These are phyloP conservation scores for Patella ulyssiponensis DNA, from an alignment of 2,888 invertebrate species.

Conservation along the genomic window DNA sequence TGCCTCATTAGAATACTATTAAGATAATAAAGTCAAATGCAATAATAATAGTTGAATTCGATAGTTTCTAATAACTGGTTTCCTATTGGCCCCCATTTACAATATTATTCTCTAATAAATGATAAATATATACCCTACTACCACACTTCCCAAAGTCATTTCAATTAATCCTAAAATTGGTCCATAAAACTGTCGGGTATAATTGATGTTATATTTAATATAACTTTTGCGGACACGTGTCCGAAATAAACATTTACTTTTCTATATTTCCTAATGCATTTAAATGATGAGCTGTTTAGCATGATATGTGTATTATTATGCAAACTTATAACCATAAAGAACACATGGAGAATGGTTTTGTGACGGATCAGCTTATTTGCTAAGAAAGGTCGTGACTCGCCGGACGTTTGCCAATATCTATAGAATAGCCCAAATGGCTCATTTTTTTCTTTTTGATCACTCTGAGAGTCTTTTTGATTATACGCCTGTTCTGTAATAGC, in stretches of 20 bases:
- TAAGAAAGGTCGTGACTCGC: not conserved
- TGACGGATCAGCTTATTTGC: not conserved
- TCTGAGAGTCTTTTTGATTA: constrained; percentile 5
- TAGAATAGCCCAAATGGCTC: not conserved
- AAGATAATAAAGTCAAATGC: no score
- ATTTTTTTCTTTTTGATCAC: not conserved
- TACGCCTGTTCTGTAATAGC: not conserved
- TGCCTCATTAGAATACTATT: no score
- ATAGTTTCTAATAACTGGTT: not conserved
- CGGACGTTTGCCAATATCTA: constrained; percentile 2
- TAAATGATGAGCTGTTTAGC: not conserved
- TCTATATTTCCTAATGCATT: not conserved
- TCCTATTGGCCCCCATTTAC: not conserved
- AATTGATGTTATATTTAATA: constrained; percentile 5
- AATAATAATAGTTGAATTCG: no score
- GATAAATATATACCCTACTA: not conserved
- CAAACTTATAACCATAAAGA: constrained; percentile 1
- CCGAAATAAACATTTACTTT: constrained; percentile 9
- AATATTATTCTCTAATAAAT: not conserved
- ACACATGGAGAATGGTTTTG: not conserved
- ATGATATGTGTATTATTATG: constrained; percentile 7
- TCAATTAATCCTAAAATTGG: constrained; percentile 8
- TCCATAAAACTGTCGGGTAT: not conserved
- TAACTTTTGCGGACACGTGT: not conserved
- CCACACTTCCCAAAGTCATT: not conserved